Conservation (phyloP, 2,797 vertebrate species). For the Squalus acanthias region DNA sequence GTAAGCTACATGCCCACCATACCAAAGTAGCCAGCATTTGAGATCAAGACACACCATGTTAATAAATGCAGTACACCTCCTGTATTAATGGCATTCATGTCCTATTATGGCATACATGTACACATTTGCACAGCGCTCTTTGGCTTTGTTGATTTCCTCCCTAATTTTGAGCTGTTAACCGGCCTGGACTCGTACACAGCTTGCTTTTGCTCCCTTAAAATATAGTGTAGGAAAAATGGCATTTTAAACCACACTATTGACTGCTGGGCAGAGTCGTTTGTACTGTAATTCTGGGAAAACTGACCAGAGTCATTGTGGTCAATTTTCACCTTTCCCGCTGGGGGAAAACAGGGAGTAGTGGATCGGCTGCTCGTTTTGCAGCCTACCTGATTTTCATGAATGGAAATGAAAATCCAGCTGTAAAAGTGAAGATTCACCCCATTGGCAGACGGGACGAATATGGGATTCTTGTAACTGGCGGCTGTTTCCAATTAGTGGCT, state of each 20-base stretch:
- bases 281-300: not conserved
- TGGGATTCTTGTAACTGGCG: not conserved
- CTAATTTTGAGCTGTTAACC: not conserved
- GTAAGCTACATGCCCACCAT: not conserved
- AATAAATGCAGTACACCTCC: not conserved
- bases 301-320: not conserved
- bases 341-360: not conserved
- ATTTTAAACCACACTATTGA: not conserved
- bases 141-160: not conserved
- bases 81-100: not conserved
- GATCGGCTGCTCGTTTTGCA: not conserved
- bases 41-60: not conserved
- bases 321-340: not conserved
- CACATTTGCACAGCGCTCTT: not conserved
- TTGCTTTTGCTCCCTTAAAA: not conserved
- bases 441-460: not conserved
- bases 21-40: not conserved
- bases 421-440: not conserved
- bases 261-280: not conserved
- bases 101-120: not conserved
- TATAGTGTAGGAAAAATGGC: not conserved
- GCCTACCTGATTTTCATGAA: not conserved
- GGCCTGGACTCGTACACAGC: not conserved
- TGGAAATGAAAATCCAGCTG: not conserved
- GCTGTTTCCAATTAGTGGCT: not conserved